phyloP scores from a whole-genome alignment of 2,797 vertebrate genomes.

The Hirundo rustica region DNA sequence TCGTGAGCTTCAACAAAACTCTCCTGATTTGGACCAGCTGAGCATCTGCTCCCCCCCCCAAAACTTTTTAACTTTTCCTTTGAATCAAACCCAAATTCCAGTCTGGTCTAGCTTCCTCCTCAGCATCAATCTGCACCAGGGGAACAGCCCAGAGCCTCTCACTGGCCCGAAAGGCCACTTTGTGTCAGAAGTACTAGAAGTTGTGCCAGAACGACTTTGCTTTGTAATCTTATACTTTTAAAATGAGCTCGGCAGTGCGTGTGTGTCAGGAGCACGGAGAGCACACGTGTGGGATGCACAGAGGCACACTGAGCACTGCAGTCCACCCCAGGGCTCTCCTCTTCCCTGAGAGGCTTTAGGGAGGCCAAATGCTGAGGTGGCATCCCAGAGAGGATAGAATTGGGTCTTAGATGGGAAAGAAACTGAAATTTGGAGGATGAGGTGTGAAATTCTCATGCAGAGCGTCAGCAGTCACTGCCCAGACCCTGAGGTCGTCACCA shows the following conservation, averaged over 20 bases:
- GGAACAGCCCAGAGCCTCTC: conserved; percentile 32
- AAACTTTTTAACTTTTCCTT: conserved; percentile 53
- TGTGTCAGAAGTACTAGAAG: conserved; percentile 34
- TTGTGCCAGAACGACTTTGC: conserved; percentile 36
- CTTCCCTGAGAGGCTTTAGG: background rate
- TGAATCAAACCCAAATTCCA: conserved; percentile 53
- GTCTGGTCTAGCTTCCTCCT: conserved; percentile 18
- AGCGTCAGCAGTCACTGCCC: background rate
- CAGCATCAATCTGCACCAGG: background rate
- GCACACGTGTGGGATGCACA: background rate
- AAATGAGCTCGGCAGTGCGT: background rate
- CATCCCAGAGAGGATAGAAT: background rate
- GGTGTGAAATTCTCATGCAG: background rate
- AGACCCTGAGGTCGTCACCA: background rate
- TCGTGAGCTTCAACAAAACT: background rate
- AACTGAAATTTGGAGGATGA: background rate
- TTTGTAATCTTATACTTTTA: conserved; percentile 43
- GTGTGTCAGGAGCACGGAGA: background rate
- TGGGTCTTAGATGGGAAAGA: background rate
- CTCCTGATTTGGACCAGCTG: conserved; percentile 55
- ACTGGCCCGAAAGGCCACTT: conserved; percentile 14
- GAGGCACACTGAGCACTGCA: background rate
- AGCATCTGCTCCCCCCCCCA: conserved; percentile 40
- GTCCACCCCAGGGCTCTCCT: background rate
- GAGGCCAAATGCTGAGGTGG: background rate